Evolutionary conservation across 2,888 invertebrate species (phyloP).

Genomic region (Lomographa bimaculata): DNA sequence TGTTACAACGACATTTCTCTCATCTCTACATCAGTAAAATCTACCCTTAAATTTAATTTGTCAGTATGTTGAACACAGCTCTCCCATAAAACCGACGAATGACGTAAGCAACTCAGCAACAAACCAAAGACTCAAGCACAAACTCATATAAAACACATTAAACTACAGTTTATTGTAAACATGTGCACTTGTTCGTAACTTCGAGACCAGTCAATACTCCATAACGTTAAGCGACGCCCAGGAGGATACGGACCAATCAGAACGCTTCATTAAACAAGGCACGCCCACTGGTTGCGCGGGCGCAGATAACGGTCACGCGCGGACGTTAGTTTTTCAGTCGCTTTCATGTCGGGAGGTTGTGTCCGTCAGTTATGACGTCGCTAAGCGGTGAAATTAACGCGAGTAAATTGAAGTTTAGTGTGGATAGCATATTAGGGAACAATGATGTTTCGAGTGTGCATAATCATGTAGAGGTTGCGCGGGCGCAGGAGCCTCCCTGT

Average conservation of each 20-base stretch:
- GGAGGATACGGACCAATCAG: constrained; percentile 52
- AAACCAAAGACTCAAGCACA: constrained; percentile 70
- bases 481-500: constrained; percentile 75
- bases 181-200: constrained; percentile 72
- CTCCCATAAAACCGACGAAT: constrained; percentile 46
- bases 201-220: constrained; percentile 70
- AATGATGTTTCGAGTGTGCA: constrained; percentile 47
- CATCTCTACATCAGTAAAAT: no score
- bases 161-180: constrained; percentile 78
- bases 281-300: constrained; percentile 69
- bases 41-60: no score
- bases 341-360: constrained; percentile 51
- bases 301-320: constrained; percentile 48
- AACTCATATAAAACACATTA: constrained; percentile 80
- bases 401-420: constrained; percentile 86
- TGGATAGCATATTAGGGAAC: constrained; percentile 86
- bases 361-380: constrained; percentile 63
- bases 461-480: constrained; percentile 43
- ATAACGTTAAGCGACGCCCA: constrained; percentile 63
- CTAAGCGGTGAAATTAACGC: constrained; percentile 61
- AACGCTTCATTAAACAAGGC: constrained; percentile 44
- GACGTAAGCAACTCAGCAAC: constrained; percentile 65
- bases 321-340: constrained; percentile 69
- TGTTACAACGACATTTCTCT: no score
- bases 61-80: constrained; percentile 33